These are phyloP conservation scores for Allygus modestus DNA, from an alignment of 2,888 invertebrate genomes.

Conservation along the genomic window DNA sequence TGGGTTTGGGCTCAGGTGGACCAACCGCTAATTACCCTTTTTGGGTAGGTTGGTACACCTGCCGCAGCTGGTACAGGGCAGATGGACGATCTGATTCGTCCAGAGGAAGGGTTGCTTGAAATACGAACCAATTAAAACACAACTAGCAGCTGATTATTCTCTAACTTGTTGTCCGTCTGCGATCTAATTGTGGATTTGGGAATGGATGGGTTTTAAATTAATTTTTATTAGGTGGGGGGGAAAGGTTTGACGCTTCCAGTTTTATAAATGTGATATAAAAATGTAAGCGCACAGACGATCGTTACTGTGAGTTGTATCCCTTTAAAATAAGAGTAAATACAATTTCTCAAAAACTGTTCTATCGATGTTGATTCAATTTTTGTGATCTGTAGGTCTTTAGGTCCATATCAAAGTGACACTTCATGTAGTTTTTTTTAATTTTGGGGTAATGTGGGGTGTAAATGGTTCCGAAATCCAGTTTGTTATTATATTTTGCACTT, in stretches of 20 bases:
- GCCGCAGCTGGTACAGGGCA: constrained; percentile 38
- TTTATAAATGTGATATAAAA: too few species aligned
- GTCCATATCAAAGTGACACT: too few species aligned
- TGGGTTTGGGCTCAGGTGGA: not conserved
- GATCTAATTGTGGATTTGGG: constrained; percentile 12
- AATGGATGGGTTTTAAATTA: constrained; percentile 12
- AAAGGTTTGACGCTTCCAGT: not conserved
- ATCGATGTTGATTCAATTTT: too few species aligned
- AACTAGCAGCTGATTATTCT: constrained; percentile 28
- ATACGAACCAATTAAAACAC: constrained; percentile 26
- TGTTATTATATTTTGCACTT: too few species aligned
- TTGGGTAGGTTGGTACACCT: constrained; percentile 37
- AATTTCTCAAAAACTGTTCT: too few species aligned
- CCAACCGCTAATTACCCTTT: constrained; percentile 37
- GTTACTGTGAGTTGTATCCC: too few species aligned
- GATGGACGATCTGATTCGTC: constrained; percentile 17
- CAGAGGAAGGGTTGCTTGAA: constrained; percentile 15
- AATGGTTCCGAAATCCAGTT: too few species aligned
- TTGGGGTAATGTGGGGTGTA: too few species aligned
- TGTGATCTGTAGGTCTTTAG: too few species aligned
- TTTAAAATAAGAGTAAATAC: too few species aligned
- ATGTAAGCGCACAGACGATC: too few species aligned
- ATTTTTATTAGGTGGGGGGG: not conserved
- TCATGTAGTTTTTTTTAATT: too few species aligned
- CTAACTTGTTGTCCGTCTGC: constrained; percentile 4